Conservation (phyloP, 2,888 invertebrate genomes). For the Rhamphomyia laevipes region DNA sequence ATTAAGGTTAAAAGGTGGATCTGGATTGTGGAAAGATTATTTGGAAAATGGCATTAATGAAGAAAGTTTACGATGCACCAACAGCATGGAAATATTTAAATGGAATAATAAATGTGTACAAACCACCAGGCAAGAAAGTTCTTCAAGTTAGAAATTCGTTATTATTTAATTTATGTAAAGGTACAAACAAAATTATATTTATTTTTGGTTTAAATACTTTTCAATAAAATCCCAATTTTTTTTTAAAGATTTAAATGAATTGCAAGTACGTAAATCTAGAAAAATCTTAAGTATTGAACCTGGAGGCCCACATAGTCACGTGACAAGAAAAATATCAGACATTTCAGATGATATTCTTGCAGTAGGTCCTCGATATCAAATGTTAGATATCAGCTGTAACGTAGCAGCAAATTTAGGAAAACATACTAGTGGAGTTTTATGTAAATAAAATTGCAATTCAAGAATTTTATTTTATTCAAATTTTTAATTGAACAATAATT, state of each 20-base stretch:
- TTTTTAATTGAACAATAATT: background rate
- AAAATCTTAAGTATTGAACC: slow-evolving; percentile 50
- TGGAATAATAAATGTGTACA: slow-evolving; percentile 68
- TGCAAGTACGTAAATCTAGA: slow-evolving; percentile 49
- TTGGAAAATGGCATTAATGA: slow-evolving; percentile 25
- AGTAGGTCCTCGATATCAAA: slow-evolving; percentile 62
- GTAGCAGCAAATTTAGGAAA: slow-evolving; percentile 49
- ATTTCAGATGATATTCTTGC: slow-evolving; percentile 64
- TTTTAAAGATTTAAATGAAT: slow-evolving; percentile 53
- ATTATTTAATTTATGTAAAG: slow-evolving; percentile 52
- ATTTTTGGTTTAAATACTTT: background rate
- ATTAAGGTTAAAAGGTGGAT: too few species aligned
- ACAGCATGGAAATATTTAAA: slow-evolving; percentile 54
- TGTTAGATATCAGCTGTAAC: slow-evolving; percentile 50
- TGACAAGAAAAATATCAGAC: slow-evolving; percentile 49
- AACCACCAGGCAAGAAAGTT: slow-evolving; percentile 52
- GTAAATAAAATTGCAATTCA: slow-evolving; percentile 42
- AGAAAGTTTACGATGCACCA: slow-evolving; percentile 40
- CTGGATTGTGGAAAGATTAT: too few species aligned
- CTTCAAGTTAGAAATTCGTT: slow-evolving; percentile 45
- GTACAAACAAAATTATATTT: slow-evolving; percentile 34
- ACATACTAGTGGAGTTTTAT: slow-evolving; percentile 60
- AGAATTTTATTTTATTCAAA: background rate
- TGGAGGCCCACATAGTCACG: slow-evolving; percentile 44
- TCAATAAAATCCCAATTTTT: background rate